These are phyloP conservation scores for Dermochelys coriacea DNA, from an alignment of 2,797 vertebrate genomes.

Conservation along the genomic window DNA sequence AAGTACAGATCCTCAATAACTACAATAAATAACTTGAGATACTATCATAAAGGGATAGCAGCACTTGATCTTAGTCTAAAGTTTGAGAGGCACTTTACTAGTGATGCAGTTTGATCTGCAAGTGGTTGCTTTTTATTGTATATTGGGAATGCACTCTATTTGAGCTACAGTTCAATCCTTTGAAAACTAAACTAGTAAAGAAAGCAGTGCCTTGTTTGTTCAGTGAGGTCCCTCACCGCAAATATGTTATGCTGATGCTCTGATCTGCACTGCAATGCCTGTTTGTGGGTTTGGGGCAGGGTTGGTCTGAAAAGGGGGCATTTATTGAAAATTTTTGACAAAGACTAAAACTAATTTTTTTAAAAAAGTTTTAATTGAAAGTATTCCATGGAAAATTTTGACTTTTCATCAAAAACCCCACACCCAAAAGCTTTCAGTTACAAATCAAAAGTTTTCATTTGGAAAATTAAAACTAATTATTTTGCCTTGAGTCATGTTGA, in stretches of 20 bases:
- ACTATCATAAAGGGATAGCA: not conserved
- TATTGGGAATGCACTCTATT: not conserved
- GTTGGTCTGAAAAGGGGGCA: not conserved
- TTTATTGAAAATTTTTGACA: not conserved
- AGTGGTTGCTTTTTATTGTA: not conserved
- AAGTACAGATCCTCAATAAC: not conserved
- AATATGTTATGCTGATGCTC: not conserved
- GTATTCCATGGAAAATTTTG: not conserved
- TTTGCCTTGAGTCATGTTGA: not conserved
- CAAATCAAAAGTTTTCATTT: too few relatives aligned
- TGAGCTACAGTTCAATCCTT: not conserved
- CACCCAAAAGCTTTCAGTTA: too few relatives aligned
- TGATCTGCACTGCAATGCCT: not conserved
- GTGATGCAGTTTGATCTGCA: not conserved
- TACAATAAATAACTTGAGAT: not conserved
- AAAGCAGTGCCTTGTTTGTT: not conserved
- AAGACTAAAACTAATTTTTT: not conserved
- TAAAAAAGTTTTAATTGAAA: not conserved
- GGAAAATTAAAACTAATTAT: not conserved
- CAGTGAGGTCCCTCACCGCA: not conserved
- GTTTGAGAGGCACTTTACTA: not conserved
- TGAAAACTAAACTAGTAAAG: not conserved
- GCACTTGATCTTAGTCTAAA: not conserved
- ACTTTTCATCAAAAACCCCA: not conserved
- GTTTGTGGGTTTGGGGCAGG: not conserved